These are phyloP conservation scores for Cuculus canorus DNA, from an alignment of 2,797 vertebrate species.

Conservation along the genomic window DNA sequence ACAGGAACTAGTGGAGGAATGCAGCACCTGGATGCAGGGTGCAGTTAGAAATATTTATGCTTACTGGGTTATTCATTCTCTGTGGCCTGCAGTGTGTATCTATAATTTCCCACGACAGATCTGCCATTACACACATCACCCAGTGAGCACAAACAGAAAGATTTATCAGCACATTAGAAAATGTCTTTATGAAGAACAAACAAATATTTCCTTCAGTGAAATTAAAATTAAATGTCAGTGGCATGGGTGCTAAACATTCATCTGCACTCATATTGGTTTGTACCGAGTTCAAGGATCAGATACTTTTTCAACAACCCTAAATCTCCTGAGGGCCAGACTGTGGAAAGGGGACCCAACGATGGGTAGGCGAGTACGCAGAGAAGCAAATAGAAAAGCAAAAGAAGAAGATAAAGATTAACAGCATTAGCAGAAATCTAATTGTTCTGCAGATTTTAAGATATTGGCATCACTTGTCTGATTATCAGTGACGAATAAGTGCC, in stretches of 20 bases:
- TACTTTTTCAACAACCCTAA: neutral
- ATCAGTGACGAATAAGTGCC: neutral
- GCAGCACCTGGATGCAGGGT: neutral
- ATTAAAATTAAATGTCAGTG: neutral
- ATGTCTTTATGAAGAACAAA: constrained; percentile 1
- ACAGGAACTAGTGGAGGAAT: neutral
- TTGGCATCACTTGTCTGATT: neutral
- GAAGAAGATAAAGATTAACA: neutral
- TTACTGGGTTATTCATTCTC: neutral
- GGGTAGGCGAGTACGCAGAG: neutral
- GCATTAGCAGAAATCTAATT: neutral
- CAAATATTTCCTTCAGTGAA: neutral
- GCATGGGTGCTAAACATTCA: neutral
- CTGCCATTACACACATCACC: neutral
- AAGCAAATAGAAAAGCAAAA: neutral
- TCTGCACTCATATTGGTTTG: neutral
- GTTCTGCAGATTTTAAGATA: neutral
- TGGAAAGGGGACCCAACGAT: neutral
- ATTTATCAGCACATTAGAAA: neutral
- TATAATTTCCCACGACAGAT: constrained; percentile 15
- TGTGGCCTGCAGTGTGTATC: neutral
- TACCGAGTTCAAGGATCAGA: neutral
- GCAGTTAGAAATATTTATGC: neutral
- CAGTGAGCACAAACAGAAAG: neutral
- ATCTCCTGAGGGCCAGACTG: neutral